Conservation (phyloP, 1,140 invertebrate species). For the Magallana ariakensis region DNA sequence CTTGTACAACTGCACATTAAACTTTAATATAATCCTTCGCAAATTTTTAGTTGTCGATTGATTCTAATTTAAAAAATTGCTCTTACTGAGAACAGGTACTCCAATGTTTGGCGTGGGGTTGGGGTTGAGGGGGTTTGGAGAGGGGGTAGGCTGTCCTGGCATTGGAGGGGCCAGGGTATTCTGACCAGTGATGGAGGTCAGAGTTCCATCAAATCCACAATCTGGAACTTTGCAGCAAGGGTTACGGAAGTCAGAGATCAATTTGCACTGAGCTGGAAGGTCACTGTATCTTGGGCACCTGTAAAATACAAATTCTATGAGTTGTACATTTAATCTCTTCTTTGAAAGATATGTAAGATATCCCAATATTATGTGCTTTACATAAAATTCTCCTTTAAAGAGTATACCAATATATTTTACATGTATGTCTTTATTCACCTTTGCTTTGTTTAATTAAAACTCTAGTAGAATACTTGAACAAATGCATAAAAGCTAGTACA, state of each 20-base stretch:
- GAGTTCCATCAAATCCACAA: conserved; percentile 57
- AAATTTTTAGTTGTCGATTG: no score
- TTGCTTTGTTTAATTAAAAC: no score
- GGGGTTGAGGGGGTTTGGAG: conserved; percentile 13
- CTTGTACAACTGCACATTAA: no score
- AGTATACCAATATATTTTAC: no score
- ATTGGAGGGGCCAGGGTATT: conserved; percentile 52
- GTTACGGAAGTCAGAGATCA: conserved; percentile 66
- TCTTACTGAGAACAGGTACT: conserved; percentile 49
- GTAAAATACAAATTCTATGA: neutral
- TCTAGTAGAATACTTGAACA: no score
- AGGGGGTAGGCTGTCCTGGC: conserved; percentile 52
- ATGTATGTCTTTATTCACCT: no score
- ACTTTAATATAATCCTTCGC: no score
- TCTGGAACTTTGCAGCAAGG: conserved; percentile 70
- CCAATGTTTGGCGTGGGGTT: conserved; percentile 45
- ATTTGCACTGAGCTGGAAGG: conserved; percentile 66
- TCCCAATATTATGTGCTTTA: no score
- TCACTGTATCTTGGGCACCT: conserved; percentile 70
- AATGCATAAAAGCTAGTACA: no score
- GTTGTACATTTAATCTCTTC: no score
- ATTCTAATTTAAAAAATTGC: conserved; percentile 44
- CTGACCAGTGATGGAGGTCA: conserved; percentile 46
- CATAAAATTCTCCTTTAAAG: no score
- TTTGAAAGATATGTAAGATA: no score